These are phyloP conservation scores for Rhagium mordax DNA, from an alignment of 2,888 invertebrate genomes.

Conservation along the genomic window DNA sequence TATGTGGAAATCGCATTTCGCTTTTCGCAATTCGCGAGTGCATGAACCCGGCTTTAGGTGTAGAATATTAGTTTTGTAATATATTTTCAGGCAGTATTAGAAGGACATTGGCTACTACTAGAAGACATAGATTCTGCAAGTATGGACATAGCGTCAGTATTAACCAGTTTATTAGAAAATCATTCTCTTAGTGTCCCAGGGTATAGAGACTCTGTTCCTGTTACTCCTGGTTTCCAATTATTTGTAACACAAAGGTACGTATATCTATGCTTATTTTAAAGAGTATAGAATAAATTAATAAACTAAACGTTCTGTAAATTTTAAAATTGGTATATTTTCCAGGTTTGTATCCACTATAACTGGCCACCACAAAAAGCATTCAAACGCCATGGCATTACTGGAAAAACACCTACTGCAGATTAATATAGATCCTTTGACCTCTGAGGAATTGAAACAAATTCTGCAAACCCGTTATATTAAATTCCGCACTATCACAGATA, in stretches of 20 bases:
- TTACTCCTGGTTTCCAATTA: constrained; percentile 90
- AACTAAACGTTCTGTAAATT: no score
- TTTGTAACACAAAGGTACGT: constrained; percentile 89
- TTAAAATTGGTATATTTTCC: constrained; percentile 63
- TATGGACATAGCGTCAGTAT: constrained; percentile 91
- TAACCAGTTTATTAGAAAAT: constrained; percentile 89
- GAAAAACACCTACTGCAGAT: constrained; percentile 89
- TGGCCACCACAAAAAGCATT: constrained; percentile 76
- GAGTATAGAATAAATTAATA: no score
- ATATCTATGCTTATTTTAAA: no score
- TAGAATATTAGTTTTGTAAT: neutral
- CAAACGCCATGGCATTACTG: constrained; percentile 78
- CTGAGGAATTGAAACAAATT: constrained; percentile 82
- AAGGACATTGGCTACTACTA: constrained; percentile 92
- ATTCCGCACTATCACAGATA: constrained; percentile 80
- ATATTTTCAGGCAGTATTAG: constrained; percentile 80
- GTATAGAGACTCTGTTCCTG: constrained; percentile 85
- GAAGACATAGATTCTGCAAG: constrained; percentile 97
- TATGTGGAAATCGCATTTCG: no score
- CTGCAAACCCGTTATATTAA: constrained; percentile 80
- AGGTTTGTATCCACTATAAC: constrained; percentile 76
- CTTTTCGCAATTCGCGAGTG: no score
- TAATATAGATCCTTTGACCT: constrained; percentile 84
- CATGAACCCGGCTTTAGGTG: no score
- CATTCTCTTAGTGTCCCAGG: constrained; percentile 89